phyloP scores from a whole-genome alignment of 2,888 invertebrate genomes.

The Ditylenchus weischeri region DNA sequence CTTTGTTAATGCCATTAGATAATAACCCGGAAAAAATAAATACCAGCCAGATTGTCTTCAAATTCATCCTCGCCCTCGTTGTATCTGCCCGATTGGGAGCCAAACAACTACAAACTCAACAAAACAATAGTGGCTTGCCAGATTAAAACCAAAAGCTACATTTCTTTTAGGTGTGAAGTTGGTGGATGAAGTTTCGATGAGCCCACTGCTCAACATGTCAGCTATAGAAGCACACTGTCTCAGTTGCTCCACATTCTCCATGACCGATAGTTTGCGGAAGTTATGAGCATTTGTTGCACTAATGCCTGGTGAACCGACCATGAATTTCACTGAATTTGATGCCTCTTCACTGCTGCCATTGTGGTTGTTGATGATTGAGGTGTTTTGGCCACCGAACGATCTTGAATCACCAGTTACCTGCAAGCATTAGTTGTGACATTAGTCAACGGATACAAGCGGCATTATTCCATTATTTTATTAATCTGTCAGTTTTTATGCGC shows the following conservation, averaged over 20 bases:
- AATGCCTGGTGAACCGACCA: conserved; percentile 27
- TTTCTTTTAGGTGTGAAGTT: conserved; percentile 40
- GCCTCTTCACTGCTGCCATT: not conserved
- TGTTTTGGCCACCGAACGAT: too few species aligned
- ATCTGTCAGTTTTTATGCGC: too few species aligned
- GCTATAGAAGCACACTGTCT: conserved; percentile 26
- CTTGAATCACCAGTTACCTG: not conserved
- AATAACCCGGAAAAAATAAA: conserved; percentile 13
- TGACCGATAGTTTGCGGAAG: conserved; percentile 11
- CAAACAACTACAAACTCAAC: conserved; percentile 28
- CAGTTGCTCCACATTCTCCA: conserved; percentile 22
- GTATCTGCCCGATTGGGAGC: conserved; percentile 35
- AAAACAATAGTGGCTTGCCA: not conserved
- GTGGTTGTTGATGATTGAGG: not conserved
- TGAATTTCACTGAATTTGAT: conserved; percentile 9
- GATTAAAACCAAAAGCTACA: conserved; percentile 18
- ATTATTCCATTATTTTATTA: too few species aligned
- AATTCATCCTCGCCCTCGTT: conserved; percentile 3
- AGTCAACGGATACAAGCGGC: not conserved
- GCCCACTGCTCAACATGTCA: conserved; percentile 23
- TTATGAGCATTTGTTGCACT: not conserved
- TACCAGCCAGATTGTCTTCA: conserved; percentile 22
- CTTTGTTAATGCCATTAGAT: too few species aligned
- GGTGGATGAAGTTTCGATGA: conserved; percentile 27
- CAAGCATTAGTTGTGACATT: not conserved